Evolutionary conservation across 2,888 invertebrate species (phyloP), one percentile per base, ranked within the genome.

Genomic region (Eupithecia dodoneata): DNA sequence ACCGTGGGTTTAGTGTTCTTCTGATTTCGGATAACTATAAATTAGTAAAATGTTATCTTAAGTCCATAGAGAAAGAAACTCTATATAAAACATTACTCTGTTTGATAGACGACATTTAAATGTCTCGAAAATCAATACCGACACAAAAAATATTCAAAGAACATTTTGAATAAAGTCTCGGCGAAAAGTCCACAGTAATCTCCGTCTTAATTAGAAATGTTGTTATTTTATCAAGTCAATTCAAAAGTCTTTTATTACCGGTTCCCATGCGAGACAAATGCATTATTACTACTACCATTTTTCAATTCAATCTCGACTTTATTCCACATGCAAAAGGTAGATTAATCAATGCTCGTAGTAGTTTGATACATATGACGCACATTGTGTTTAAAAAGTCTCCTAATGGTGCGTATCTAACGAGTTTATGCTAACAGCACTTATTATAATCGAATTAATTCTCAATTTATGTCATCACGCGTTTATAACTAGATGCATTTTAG

Each of bases 391-490:
- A 55, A 76, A 73, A 63, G 7, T 49, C 41, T 72, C 72, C 74
- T 74, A 72, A 75, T 74, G 67, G 70, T 69, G 75, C 78, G 81
- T 77, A 75, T 65, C 79, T 75, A 80, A 81, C 74, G 71, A 73
- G 47, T 74, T 67, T 49, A 30, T 77, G 74, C 44, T 15, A 66
- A 15, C n/a, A 69, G 4, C 18, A n/a, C 44, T n/a, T 3, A 47
- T 52, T 67, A 70, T 47, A 49, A 70, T 45, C 18, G 3, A 47
- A 70, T 49, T 70, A 70, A 18, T 49, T 30, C 12, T 70, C 47
- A 30, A 70, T 70, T 47, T 6, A 70, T 13, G 10, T 45, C 55
- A n/a, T 18, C 44, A 44, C 4, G 15, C n/a, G 10, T n/a, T 45
- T 7, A 69, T 67, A 44, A 69, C 10, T 45, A 12, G 2, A 69